These are phyloP conservation scores for Rhinolophus ferrumequinum DNA, from an alignment of 2,113 vertebrate genomes.

Conservation along the genomic window DNA sequence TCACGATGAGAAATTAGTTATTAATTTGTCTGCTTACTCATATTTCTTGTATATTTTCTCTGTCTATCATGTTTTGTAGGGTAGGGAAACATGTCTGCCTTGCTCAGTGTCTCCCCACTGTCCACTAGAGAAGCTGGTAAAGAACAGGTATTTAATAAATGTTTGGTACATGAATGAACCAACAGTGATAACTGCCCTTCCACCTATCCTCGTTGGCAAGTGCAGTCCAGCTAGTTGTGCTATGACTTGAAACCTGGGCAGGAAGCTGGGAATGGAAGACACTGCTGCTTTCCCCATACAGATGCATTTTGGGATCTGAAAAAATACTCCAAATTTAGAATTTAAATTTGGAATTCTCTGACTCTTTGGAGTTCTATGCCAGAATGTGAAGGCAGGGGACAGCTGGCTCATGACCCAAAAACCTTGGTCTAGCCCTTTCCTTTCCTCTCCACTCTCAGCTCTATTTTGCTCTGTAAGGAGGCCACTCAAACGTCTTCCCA, in stretches of 20 bases:
- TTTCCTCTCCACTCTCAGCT: background rate
- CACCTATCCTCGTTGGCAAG: background rate
- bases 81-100: background rate
- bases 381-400: background rate
- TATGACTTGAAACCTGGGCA: background rate
- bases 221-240: background rate
- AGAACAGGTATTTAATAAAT: background rate
- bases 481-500: background rate
- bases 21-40: background rate
- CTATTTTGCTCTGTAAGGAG: background rate
- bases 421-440: background rate
- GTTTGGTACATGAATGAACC: background rate
- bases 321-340: background rate
- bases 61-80: background rate
- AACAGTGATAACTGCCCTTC: background rate
- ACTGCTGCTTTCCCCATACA: background rate
- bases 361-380: background rate
- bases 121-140: background rate
- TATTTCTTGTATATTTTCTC: background rate
- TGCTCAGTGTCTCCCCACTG: background rate
- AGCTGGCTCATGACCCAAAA: background rate
- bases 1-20: background rate
- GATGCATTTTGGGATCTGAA: background rate
- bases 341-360: background rate
- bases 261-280: background rate